These are phyloP conservation scores for Drosophila flavopinicola DNA, from an alignment of 2,888 invertebrate genomes.

Conservation along the genomic window DNA sequence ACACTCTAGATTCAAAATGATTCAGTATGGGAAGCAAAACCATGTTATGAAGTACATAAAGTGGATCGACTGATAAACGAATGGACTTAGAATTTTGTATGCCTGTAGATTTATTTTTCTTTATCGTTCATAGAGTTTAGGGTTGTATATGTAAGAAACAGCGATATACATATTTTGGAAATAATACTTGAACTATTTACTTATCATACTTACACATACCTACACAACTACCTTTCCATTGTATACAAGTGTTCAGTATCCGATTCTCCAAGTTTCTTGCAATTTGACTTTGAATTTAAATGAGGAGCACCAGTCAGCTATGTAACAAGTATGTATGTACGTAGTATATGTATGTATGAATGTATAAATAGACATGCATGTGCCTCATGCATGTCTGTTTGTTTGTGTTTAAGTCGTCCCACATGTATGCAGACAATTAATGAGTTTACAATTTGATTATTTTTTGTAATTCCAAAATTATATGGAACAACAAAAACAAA, in stretches of 20 bases:
- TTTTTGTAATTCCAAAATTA: constrained; percentile 51
- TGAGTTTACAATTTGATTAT: constrained; percentile 36
- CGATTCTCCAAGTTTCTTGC: constrained; percentile 2
- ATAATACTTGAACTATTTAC: constrained; percentile 37
- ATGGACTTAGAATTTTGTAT: constrained; percentile 82
- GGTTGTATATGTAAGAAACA: constrained; percentile 66
- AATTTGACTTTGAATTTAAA: constrained; percentile 11
- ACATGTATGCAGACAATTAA: constrained; percentile 17
- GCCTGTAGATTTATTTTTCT: constrained; percentile 76
- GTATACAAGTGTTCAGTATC: constrained; percentile 14
- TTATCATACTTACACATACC: constrained; percentile 15
- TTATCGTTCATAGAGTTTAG: constrained; percentile 73
- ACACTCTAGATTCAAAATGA: constrained; percentile 44
- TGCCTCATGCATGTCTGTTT: constrained; percentile 7
- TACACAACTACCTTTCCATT: constrained; percentile 24
- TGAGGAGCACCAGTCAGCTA: constrained; percentile 5
- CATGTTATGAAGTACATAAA: constrained; percentile 65
- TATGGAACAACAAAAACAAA: constrained; percentile 37
- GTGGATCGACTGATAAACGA: constrained; percentile 78
- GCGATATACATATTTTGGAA: constrained; percentile 32
- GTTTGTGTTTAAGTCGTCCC: constrained; percentile 26
- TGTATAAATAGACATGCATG: constrained; percentile 3
- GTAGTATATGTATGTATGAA: constrained; percentile 8
- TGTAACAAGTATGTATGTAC: constrained; percentile 5
- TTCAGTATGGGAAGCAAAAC: constrained; percentile 50